Conservation (phyloP, 2,888 invertebrate species). For the Nephrotoma flavescens region DNA sequence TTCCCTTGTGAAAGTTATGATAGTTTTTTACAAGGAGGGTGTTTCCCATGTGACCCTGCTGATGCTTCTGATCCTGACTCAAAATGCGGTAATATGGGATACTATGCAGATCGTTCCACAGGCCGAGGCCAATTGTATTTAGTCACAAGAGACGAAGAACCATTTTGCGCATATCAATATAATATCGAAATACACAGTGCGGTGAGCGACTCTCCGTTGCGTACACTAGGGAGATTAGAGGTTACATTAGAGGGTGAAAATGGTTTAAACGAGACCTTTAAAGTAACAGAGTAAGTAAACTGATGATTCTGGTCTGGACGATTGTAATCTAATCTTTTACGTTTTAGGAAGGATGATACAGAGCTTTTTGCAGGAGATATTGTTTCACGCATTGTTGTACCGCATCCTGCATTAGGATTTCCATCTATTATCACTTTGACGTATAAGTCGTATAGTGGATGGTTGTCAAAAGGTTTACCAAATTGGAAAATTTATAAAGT, state of each 20-base stretch:
- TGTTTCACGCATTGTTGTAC: conserved; percentile 70
- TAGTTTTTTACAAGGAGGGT: conserved; percentile 62
- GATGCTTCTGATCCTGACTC: conserved; percentile 31
- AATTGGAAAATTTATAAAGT: conserved; percentile 72
- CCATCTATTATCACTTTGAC: conserved; percentile 57
- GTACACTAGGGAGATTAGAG: conserved; percentile 54
- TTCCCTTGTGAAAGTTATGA: conserved; percentile 79
- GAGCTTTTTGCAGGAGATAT: conserved; percentile 55
- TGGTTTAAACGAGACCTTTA: conserved; percentile 75
- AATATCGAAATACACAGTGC: conserved; percentile 68
- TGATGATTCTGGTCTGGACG: neutral
- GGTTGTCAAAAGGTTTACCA: conserved; percentile 72
- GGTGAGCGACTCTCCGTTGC: conserved; percentile 43
- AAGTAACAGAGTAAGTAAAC: conserved; percentile 61
- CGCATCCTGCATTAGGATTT: conserved; percentile 71
- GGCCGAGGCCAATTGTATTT: conserved; percentile 79
- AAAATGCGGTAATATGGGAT: conserved; percentile 84
- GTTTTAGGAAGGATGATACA: conserved; percentile 61
- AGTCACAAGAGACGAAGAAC: conserved; percentile 78
- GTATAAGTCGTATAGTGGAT: conserved; percentile 80
- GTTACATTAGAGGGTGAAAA: conserved; percentile 67
- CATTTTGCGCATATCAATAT: conserved; percentile 88
- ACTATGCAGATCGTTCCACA: conserved; percentile 72
- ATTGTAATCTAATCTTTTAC: neutral
- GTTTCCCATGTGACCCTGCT: conserved; percentile 49